Evolutionary conservation across 2,888 invertebrate species (phyloP), one percentile per base, ranked within the genome.

Genomic region (Enchytraeus crypticus): DNA sequence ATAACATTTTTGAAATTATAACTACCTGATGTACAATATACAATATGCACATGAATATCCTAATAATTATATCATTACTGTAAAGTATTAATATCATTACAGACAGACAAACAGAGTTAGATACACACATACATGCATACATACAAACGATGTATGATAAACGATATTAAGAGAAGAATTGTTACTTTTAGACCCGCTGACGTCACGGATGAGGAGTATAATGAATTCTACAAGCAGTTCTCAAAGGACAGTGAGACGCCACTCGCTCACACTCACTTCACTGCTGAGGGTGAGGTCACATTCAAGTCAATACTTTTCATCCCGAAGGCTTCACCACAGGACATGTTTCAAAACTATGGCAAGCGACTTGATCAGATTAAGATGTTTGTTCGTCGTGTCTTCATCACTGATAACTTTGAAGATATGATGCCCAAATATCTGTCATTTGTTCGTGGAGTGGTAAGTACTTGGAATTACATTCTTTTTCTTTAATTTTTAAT

Each of bases 341-440:
- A 98, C 63, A 88, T 88, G 72, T 97, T 98, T 84, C 92, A 92
- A 81, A 87, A 87, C 76, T 97, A 97, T 79, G 97, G 96, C 71
- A 89, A 92, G 69, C 89, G 89, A 77, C 87, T 88, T 3, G 95
- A 96, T 79, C 88, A 91, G 80, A 95, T 96, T 74, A 96, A 96
- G 83, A 84, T 98, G 65, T 99, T 92, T 81, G 98, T 99, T 60
- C 85, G 97, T 63, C 85, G 98, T 64, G 98, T 99, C 21, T 99
- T 98, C 83, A 99, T 98, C 81, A 97, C 97, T 8, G 97, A 98
- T 80, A 93, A 98, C 82, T 97, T 98, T 84, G 92, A 92, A 79
- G 97, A 98, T 77, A 92, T 98, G 88, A 91, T 98, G 88, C 97
- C 98, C 68, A 93, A 90, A 79, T 99, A 96, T 80, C 84, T 98